Evolutionary conservation across 2,797 vertebrate species (phyloP), one percentile per base, ranked within the genome.

Genomic region (Rachycentron canadum): DNA sequence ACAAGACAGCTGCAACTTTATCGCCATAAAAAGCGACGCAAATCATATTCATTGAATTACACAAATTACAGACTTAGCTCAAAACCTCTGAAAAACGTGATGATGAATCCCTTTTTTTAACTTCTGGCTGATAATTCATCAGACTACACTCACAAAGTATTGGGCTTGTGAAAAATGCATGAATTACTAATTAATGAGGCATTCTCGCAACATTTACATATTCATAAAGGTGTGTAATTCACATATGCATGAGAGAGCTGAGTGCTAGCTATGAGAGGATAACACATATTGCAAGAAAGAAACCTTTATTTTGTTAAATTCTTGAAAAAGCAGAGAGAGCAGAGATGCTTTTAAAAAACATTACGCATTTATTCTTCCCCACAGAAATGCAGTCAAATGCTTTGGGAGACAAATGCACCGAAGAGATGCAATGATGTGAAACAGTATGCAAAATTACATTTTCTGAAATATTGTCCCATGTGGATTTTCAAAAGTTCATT

Each of bases 171-270:
- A 95, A 95, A 96, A 95, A 95, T 94, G 93, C 94, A 95, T 93
- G 94, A 95, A 95, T 96, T 95, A 95, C 95, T 95, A 95, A 95
- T 95, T 95, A 96, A 95, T 95, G 95, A 95, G 92, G 91, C 95
- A 95, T 96, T 95, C 93, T 95, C 75, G 88, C 87, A 88, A 91
- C 86, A 95, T 96, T 95, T 95, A 93, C 95, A 96, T 96, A 96
- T 95, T 95, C 93, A 95, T 95, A 95, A 95, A 95, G 95, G 95
- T 95, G 94, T 95, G 94, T 95, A 94, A 95, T 95, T 95, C 94
- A 93, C 92, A 90, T 91, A 95, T 92, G 94, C 95, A 95, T 93
- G 94, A 95, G 93, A 79, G 93, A 89, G 85, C 91, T 90, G 90
- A 94, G 91, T 90, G 92, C 95, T 94, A 91, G 92, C 91, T 94